Percentiles rank a stretch among this genome's conserved stretches.
Conservation (phyloP, 2,113 vertebrate genomes). For the Loxodonta africana region DNA sequence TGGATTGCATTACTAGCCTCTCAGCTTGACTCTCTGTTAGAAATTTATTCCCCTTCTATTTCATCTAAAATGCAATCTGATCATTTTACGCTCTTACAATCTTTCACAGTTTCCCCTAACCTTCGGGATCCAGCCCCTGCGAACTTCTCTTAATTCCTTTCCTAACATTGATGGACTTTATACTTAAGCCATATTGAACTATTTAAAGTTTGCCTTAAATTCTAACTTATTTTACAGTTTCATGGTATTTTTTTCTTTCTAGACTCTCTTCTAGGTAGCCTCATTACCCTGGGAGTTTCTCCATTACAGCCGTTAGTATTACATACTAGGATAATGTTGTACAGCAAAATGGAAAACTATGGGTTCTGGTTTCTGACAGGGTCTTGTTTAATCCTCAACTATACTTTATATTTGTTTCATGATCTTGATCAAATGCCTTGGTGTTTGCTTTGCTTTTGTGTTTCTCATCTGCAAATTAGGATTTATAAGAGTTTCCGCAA, state of each 20-base stretch:
- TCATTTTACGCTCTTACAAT: not conserved
- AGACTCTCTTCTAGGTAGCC: not conserved
- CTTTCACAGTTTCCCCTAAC: not conserved
- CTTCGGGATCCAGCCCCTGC: not conserved
- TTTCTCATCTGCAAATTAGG: not conserved
- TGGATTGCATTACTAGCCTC: not conserved
- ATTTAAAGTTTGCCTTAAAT: not conserved
- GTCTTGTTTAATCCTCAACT: not conserved
- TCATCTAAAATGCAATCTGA: conserved; percentile 1
- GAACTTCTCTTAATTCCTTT: not conserved
- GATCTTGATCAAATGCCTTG: not conserved
- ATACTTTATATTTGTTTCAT: not conserved
- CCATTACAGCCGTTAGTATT: not conserved
- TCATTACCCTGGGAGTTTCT: not conserved
- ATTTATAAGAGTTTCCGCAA: not conserved
- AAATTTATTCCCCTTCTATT: not conserved
- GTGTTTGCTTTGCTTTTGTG: not conserved
- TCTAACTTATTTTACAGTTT: not conserved
- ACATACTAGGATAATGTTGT: not conserved
- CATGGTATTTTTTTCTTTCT: not conserved
- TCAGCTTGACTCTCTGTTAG: not conserved
- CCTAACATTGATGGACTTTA: not conserved
- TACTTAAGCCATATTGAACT: not conserved
- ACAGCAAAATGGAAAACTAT: not conserved
- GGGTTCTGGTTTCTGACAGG: not conserved